Evolutionary conservation across 2,113 vertebrate species (phyloP), one percentile per base, ranked within the genome.

Genomic region (Gobiocypris rarus): DNA sequence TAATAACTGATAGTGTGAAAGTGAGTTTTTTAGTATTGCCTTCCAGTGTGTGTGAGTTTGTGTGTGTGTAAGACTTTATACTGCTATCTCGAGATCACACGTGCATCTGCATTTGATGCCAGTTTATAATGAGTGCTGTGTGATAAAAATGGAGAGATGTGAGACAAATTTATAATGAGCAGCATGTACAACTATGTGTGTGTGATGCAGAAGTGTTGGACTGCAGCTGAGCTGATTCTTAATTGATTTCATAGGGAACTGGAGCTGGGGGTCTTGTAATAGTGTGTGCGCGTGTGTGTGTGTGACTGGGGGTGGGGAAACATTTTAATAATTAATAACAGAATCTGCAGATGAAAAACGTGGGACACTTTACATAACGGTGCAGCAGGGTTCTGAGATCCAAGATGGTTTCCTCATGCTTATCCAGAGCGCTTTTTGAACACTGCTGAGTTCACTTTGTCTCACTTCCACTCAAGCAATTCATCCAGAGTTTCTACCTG

Each of bases 221-320:
- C 89, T 91, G 92, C 91, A 91, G 90, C 92, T 90, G 86, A 93
- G 91, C 91, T 82, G 89, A 91, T 89, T 91, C 91, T 89, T 95
- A 94, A 95, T 95, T 95, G 94, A 95, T 95, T 94, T 95, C 93
- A 94, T 91, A 93, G 93, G 93, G 94, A 93, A 92, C 91, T 87
- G 88, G 90, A 80, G 91, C 88, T 84, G 87, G 88, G 91, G 91
- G 87, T 90, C 89, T 86, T 88, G 89, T 85, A 89, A 91, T 88
- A 91, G 89, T 41, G 78, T 48, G 74, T 71, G 38, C 6, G 31
- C 7, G 38, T 41, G 38, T 34, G 74, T 45, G 75, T 43, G 75
- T 65, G 43, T 10, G 34, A 38, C 61, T 58, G 38, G 45, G 52
- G 59, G 56, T 48, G 59, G 74, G 41, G 75, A 59, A 91, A 89